Evolutionary conservation across 2,113 vertebrate species (phyloP), one percentile per base, ranked within the genome.

Genomic region (Clarias gariepinus): DNA sequence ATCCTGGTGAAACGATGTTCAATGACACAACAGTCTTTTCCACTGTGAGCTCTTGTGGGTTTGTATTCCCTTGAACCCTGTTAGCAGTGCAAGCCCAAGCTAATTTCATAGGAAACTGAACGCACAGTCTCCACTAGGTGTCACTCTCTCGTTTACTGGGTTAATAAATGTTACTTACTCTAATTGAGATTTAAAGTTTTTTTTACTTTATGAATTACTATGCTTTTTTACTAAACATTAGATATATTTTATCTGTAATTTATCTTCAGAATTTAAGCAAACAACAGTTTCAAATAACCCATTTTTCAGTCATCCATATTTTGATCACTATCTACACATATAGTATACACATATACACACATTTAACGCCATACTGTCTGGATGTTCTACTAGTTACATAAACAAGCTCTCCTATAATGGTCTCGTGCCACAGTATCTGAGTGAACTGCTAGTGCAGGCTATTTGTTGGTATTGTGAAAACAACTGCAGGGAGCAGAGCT

Each of bases 121-220:
- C 57, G 15, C 13, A 30, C 25, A 21, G n/a, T 41, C 30, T 63
- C 68, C 83, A 61, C 83, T 74, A 21, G 71, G 53, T 61, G 83
- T 73, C 47, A 84, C 68, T 84, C 68, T 84, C 21, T 41, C 68
- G 57, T 84, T 68, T 18, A 57, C 71, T 63, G 83, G 73, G 23
- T 28, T 3, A 52, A 77, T 78, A 4, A 18, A 5, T n/a, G 55
- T 85, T 41, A 25, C 33, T 60, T 74, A 47, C 18, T 84, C 52
- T 13, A 41, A 53, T 19, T 30, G 53, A 58, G 68, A 36, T 74
- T 55, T 83, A 61, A 61, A 41, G 57, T 23, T 13, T 33, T 23
- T 41, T 73, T 41, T 1, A 41, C 18, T 15, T 4, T 60, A 36
- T 61, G 19, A 23, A 52, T 52, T 61, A 10, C 16, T 25, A n/a